Conservation (phyloP, 2,113 vertebrate genomes). For the Theropithecus gelada region DNA sequence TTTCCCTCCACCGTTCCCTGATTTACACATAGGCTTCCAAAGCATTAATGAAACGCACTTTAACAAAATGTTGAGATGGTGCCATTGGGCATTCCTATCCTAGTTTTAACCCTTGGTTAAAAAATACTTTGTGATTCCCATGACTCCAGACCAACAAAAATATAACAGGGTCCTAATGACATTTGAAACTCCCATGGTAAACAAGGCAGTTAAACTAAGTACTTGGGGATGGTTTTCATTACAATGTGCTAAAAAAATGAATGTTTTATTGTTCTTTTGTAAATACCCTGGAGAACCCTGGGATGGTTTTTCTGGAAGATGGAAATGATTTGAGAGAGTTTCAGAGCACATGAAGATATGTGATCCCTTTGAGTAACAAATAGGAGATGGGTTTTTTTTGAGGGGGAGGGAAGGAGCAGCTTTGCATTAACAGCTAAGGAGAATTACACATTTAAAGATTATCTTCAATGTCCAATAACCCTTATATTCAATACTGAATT, state of each 20-base stretch:
- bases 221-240: constrained; percentile 77
- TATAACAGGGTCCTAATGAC: constrained; percentile 57
- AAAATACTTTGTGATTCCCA: constrained; percentile 29
- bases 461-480: neutral
- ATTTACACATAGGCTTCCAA: constrained; percentile 80
- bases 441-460: neutral
- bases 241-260: constrained; percentile 76
- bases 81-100: constrained; percentile 47
- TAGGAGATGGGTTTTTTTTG: neutral
- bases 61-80: constrained; percentile 74
- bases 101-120: constrained; percentile 71
- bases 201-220: constrained; percentile 70
- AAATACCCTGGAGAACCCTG: constrained; percentile 68
- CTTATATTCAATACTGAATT: constrained; percentile 20
- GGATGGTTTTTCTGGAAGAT: constrained; percentile 73
- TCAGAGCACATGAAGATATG: constrained; percentile 74
- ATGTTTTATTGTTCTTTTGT: constrained; percentile 74
- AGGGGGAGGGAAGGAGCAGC: neutral
- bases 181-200: constrained; percentile 72
- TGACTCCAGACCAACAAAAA: constrained; percentile 72
- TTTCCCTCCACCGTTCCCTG: constrained; percentile 64
- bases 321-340: constrained; percentile 71
- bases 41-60: constrained; percentile 78
- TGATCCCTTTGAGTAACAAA: constrained; percentile 72
- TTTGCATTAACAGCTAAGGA: neutral